These are phyloP conservation scores for Drosophila meridiana DNA, from an alignment of 2,888 invertebrate genomes.

Conservation along the genomic window DNA sequence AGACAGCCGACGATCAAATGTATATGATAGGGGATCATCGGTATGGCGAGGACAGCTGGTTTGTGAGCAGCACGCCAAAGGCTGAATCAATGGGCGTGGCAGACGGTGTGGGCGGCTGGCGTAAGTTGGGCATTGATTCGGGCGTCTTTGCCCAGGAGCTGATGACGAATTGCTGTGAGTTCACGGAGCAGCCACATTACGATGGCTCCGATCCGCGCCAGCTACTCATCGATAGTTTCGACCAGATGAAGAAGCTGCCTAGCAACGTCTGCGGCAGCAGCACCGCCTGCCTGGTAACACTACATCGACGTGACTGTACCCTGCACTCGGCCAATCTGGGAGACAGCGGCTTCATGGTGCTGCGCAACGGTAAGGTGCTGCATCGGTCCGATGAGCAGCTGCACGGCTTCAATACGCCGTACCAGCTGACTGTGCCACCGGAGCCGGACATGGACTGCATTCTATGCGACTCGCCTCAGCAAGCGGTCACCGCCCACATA, in stretches of 20 bases:
- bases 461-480: conserved; percentile 95
- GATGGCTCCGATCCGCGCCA: conserved; percentile 93
- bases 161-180: conserved; percentile 95
- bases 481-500: conserved; percentile 93
- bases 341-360: conserved; percentile 97
- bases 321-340: conserved; percentile 98
- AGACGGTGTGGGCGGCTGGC: conserved; percentile 99
- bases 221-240: conserved; percentile 94
- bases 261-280: conserved; percentile 96
- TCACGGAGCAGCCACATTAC: conserved; percentile 94
- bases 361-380: conserved; percentile 92
- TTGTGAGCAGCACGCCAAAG: conserved; percentile 48
- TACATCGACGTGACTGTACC: conserved; percentile 93
- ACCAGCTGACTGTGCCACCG: conserved; percentile 96
- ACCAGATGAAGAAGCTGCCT: conserved; percentile 93
- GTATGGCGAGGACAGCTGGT: conserved; percentile 70
- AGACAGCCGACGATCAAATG: neutral
- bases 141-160: conserved; percentile 96
- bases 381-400: conserved; percentile 97
- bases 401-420: conserved; percentile 99
- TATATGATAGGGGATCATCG: conserved; percentile 9
- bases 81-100: conserved; percentile 90
- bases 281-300: conserved; percentile 97
- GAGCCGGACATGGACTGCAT: conserved; percentile 92
- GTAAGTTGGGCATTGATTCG: conserved; percentile 97